Evolutionary conservation across 92 coral and sea anemone genomes (phyloP).

Genomic region (Actinostola sp.): DNA sequence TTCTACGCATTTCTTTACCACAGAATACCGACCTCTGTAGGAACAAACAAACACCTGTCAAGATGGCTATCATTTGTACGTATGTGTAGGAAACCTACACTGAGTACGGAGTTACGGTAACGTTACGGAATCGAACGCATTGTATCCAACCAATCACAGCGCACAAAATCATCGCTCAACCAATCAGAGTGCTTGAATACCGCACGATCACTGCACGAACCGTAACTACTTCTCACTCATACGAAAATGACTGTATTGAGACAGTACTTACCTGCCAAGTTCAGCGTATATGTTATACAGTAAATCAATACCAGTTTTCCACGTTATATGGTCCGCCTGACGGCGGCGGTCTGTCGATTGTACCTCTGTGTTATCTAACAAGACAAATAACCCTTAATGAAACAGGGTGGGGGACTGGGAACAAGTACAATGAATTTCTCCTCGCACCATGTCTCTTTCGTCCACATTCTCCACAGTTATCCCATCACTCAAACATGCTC

Average conservation of each 20-base stretch:
- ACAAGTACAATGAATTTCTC: too few species aligned
- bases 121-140: too few species aligned
- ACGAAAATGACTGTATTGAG: too few species aligned
- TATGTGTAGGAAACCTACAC: too few species aligned
- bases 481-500: neutral
- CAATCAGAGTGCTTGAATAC: too few species aligned
- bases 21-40: slow-evolving; percentile 93
- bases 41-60: neutral
- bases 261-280: slow-evolving; percentile 83
- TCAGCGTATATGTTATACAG: slow-evolving; percentile 92
- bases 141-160: too few species aligned
- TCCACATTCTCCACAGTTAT: neutral
- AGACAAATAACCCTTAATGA: neutral
- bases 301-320: slow-evolving; percentile 87
- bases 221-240: too few species aligned
- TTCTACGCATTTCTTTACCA: slow-evolving; percentile 97
- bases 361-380: neutral
- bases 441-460: neutral
- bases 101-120: too few species aligned
- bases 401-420: too few species aligned
- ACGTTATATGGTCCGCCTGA: slow-evolving; percentile 36
- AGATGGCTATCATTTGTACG: too few species aligned
- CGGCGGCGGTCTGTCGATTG: slow-evolving; percentile 4
- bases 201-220: too few species aligned
- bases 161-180: too few species aligned